Evolutionary conservation across 2,888 invertebrate genomes (phyloP).

Genomic region (Orthosia cruda): DNA sequence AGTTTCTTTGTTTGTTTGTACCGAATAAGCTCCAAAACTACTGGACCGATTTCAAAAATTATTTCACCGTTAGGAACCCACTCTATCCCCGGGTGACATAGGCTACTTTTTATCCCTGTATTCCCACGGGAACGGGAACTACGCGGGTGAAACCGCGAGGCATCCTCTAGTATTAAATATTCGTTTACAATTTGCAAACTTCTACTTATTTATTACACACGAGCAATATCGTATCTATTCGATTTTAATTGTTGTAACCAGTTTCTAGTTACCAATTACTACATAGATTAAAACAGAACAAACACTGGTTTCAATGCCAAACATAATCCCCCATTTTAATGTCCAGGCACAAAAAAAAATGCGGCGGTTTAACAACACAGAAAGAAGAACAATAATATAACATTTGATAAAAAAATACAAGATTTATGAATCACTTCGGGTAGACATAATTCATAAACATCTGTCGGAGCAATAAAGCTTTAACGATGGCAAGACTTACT

Average conservation of each 20-base stretch:
- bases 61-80: too few species aligned
- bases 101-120: too few species aligned
- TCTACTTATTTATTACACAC: too few species aligned
- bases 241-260: neutral
- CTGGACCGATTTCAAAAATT: too few species aligned
- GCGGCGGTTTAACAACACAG: constrained; percentile 64
- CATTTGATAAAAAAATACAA: constrained; percentile 73
- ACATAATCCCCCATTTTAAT: constrained; percentile 41
- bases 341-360: constrained; percentile 49
- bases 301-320: neutral
- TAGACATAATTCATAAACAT: constrained; percentile 84
- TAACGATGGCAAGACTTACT: constrained; percentile 80
- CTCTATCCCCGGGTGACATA: too few species aligned
- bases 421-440: constrained; percentile 79
- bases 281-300: neutral
- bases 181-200: too few species aligned
- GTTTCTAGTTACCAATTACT: neutral
- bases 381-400: constrained; percentile 72
- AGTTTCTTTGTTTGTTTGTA: too few species aligned
- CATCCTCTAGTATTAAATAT: too few species aligned
- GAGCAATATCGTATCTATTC: neutral
- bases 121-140: too few species aligned
- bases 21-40: too few species aligned
- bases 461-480: constrained; percentile 83
- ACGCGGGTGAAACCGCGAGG: too few species aligned